A percentile compares a stretch with the other conserved stretches of the same genome.
These are phyloP conservation scores for Tribolium freemani DNA, from an alignment of 2,888 invertebrate genomes.

Conservation along the genomic window DNA sequence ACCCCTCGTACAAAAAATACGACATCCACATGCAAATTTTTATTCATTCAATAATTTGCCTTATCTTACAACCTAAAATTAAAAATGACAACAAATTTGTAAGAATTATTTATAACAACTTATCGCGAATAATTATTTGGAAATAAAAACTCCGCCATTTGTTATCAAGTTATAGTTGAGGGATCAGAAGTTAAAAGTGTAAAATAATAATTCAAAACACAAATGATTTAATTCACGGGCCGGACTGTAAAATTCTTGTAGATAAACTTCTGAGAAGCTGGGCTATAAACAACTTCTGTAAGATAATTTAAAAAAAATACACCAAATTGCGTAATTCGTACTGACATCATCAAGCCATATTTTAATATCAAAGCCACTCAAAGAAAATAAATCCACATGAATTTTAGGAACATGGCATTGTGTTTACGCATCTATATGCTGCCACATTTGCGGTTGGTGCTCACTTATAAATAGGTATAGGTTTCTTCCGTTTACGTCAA, in stretches of 20 bases:
- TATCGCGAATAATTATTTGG: background rate
- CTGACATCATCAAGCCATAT: background rate
- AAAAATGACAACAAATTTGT: background rate
- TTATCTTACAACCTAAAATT: background rate
- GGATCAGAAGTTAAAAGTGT: slow-evolving; percentile 11
- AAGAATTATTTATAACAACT: background rate
- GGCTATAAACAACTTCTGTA: slow-evolving; percentile 19
- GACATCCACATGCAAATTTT: background rate
- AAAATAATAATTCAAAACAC: slow-evolving; percentile 18
- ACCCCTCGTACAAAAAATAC: slow-evolving; percentile 3
- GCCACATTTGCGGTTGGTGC: background rate
- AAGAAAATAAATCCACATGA: background rate
- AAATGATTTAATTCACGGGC: slow-evolving; percentile 17
- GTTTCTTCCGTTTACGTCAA: background rate
- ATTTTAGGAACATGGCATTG: background rate
- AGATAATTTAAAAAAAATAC: background rate
- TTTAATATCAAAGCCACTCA: background rate
- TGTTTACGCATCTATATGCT: background rate
- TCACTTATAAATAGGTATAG: background rate
- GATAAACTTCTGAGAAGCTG: slow-evolving; percentile 26
- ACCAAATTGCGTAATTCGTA: background rate
- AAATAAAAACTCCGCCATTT: background rate
- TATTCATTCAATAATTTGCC: background rate
- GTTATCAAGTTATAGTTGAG: background rate
- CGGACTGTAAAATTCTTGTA: background rate